A percentile compares a stretch with the other conserved stretches of the same genome.
Conservation (phyloP, 2,888 invertebrate genomes). For the Danaus chrysippus region DNA sequence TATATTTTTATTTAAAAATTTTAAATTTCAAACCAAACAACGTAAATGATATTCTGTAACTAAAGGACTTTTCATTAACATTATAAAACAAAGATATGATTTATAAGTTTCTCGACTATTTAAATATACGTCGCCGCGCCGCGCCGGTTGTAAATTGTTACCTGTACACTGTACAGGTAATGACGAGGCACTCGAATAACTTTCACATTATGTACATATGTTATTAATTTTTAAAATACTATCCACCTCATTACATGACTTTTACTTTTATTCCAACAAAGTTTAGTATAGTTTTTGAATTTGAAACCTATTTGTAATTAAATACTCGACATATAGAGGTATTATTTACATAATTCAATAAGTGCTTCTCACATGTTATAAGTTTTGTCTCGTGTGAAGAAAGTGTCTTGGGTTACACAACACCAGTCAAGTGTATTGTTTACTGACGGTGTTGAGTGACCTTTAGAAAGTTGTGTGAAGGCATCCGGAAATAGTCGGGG, state of each 20-base stretch:
- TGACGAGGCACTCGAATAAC: conserved; percentile 2
- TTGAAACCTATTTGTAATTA: too few species aligned
- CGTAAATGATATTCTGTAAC: neutral
- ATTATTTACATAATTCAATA: neutral
- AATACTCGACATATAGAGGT: neutral
- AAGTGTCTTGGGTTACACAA: conserved; percentile 26
- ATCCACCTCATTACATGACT: neutral
- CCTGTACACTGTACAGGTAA: neutral
- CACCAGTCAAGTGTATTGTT: conserved; percentile 29
- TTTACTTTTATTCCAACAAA: neutral
- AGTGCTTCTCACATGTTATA: conserved; percentile 15
- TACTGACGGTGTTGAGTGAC: conserved; percentile 31
- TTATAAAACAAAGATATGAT: neutral
- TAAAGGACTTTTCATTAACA: too few species aligned
- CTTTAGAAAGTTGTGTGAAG: conserved; percentile 36
- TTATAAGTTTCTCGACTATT: conserved; percentile 29
- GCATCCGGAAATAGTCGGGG: conserved; percentile 31
- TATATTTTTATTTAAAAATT: too few species aligned
- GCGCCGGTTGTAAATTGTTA: conserved; percentile 2
- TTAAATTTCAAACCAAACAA: neutral
- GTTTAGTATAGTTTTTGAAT: too few species aligned
- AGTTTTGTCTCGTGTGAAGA: conserved; percentile 14
- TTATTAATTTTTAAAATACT: conserved; percentile 4
- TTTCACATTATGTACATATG: conserved; percentile 5
- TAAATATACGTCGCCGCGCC: neutral